Conservation (phyloP, 2,113 vertebrate species). For the Rhinogobius similis region DNA sequence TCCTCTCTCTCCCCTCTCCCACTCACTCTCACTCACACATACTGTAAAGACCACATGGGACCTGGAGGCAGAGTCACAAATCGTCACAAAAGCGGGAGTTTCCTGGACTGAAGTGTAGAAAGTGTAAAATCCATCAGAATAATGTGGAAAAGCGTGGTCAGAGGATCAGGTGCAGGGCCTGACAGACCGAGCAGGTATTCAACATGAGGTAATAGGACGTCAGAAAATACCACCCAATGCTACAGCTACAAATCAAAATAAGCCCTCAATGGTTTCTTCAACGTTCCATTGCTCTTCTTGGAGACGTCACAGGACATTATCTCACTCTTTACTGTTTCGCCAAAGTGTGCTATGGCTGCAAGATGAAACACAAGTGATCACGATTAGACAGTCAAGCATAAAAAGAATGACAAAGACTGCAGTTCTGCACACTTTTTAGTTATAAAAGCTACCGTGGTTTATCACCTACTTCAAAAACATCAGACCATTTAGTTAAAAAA, state of each 20-base stretch:
- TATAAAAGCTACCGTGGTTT: too few relatives aligned
- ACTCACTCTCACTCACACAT: neutral
- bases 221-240: neutral
- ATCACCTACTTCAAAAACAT: too few relatives aligned
- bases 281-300: neutral
- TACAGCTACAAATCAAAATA: neutral
- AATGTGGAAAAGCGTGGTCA: slow-evolving; percentile 42
- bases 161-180: neutral
- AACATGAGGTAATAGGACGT: neutral
- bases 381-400: too few relatives aligned
- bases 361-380: too few relatives aligned
- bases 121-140: slow-evolving; percentile 3
- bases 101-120: slow-evolving; percentile 10
- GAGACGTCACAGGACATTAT: neutral
- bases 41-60: neutral
- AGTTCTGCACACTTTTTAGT: too few relatives aligned
- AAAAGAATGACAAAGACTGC: too few relatives aligned
- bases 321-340: neutral
- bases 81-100: slow-evolving; percentile 4
- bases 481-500: too few relatives aligned
- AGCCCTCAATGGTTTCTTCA: neutral
- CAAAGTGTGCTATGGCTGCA: too few relatives aligned
- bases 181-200: neutral
- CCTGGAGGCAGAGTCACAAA: neutral
- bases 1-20: neutral